These are phyloP conservation scores for Phthorimaea operculella DNA, from an alignment of 1,140 invertebrate species.

Conservation along the genomic window DNA sequence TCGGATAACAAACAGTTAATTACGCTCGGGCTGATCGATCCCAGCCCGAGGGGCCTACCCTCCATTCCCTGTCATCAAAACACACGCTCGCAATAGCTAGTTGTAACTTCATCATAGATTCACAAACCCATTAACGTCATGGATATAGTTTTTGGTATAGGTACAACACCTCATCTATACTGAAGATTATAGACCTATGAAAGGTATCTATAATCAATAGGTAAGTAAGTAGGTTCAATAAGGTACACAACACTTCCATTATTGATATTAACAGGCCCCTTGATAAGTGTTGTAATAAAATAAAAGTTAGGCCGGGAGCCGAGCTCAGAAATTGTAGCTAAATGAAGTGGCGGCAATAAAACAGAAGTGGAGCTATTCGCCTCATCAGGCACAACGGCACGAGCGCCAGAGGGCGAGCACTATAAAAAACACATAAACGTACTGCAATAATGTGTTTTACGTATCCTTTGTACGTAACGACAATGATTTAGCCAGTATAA, in stretches of 20 bases:
- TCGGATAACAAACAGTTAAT: slow-evolving; percentile 46
- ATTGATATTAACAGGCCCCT: neutral
- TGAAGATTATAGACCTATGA: too few relatives aligned
- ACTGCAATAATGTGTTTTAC: neutral
- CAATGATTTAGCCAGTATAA: neutral
- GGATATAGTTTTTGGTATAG: too few relatives aligned
- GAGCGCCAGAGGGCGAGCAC: neutral
- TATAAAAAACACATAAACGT: slow-evolving; percentile 5
- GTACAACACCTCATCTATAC: too few relatives aligned
- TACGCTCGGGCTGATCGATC: slow-evolving; percentile 37
- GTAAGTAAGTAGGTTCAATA: too few relatives aligned
- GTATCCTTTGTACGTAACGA: neutral
- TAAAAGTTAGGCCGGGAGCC: neutral
- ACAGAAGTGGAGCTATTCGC: neutral
- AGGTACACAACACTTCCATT: neutral
- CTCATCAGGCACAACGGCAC: neutral
- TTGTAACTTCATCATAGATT: too few relatives aligned
- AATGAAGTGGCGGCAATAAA: slow-evolving; percentile 4
- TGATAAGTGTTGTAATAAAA: neutral
- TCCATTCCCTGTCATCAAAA: neutral
- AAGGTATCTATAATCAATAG: too few relatives aligned
- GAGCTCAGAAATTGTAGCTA: slow-evolving; percentile 5
- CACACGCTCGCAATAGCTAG: too few relatives aligned
- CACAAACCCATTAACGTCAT: too few relatives aligned
- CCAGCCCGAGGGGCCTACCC: slow-evolving; percentile 18